A percentile compares a stretch with the other conserved stretches of the same genome.
Conservation (phyloP, 2,797 vertebrate species). For the Acrossocheilus fasciatus region DNA sequence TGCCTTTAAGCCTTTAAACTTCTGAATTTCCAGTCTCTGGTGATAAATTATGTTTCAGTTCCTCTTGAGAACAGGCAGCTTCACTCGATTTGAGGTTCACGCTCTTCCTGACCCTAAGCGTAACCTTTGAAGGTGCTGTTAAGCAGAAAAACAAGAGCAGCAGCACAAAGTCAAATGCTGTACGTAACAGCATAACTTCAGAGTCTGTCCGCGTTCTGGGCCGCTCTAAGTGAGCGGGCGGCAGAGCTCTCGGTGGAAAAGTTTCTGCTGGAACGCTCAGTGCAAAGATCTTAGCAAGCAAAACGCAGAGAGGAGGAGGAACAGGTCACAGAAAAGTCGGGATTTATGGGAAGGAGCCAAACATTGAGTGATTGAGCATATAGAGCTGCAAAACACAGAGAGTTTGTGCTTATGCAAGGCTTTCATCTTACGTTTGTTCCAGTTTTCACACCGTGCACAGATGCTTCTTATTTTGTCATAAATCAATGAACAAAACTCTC, state of each 20-base stretch:
- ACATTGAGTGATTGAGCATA: not conserved
- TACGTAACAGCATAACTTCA: not conserved
- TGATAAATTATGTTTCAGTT: not conserved
- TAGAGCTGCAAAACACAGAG: not conserved
- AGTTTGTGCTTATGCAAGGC: not conserved
- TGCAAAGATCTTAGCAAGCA: not conserved
- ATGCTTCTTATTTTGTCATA: slow-evolving; percentile 3
- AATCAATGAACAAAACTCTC: not conserved
- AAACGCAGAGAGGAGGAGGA: not conserved
- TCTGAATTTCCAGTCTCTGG: not conserved
- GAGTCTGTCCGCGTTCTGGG: not conserved
- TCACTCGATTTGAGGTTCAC: not conserved
- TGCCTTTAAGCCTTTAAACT: not conserved
- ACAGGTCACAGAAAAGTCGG: not conserved
- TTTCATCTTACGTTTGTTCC: not conserved
- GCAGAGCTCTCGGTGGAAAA: not conserved
- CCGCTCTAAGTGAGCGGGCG: not conserved
- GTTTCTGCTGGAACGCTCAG: not conserved
- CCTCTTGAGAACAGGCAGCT: not conserved
- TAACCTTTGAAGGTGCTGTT: not conserved
- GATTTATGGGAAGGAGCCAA: slow-evolving; percentile 16
- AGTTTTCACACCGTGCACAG: not conserved
- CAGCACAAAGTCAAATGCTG: not conserved
- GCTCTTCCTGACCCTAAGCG: not conserved
- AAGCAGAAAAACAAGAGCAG: slow-evolving; percentile 11